Base-by-base conservation (phyloP, 2,797 vertebrate genomes). In the Neosalanx taihuensis region DNA sequence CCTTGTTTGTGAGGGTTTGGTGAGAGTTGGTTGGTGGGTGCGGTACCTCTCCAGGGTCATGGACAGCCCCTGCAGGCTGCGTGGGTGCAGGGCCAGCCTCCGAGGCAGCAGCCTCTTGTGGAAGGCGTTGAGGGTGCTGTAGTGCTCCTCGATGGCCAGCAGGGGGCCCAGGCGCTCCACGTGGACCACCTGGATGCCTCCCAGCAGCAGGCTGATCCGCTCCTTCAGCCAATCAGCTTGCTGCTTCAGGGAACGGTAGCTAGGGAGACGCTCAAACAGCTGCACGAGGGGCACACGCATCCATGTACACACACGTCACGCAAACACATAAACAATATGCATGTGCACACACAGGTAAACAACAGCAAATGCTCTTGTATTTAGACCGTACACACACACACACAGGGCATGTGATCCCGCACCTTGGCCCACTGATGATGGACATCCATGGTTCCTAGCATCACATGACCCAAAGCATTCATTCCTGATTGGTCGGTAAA, bases 341-440 rank as follows among this genome's bases (percentile, higher is more conserved):
- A 46, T 4, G 41, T 17, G n/a, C 2, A 12, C 46, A 23, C 51
- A 69, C 17, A 69, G 6, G 49, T n/a, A 67, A 18, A 62, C 60
- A 17, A 15, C 17, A 13, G 33, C 15, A 64, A 7, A 64, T 17
- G 6, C 15, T 31, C 61, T 35, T 18, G 1, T 18, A 1, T 31
- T 15, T 31, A 64, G 53, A 20, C 51, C 29, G 17, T 10, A 15
- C 58, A 37, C 37, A 61, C 51, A 15, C 31, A 29, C 60, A 58
- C 53, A 72, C 60, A 17, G 41, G 49, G 26, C 46, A 46, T 17
- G 46, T 23, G 59, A 3, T 23, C 46, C 61, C 6, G 68, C 88
- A 99, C 97, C 88, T 94, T 95, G 46, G 90, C 92, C 98, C 98
- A 99, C 80, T 98, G 95, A 64, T 99, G 94, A 80, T 99, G 98